A percentile compares a stretch with the other conserved stretches of the same genome.
Conservation (phyloP, 2,888 invertebrate genomes). For the Tenodera sinensis region DNA sequence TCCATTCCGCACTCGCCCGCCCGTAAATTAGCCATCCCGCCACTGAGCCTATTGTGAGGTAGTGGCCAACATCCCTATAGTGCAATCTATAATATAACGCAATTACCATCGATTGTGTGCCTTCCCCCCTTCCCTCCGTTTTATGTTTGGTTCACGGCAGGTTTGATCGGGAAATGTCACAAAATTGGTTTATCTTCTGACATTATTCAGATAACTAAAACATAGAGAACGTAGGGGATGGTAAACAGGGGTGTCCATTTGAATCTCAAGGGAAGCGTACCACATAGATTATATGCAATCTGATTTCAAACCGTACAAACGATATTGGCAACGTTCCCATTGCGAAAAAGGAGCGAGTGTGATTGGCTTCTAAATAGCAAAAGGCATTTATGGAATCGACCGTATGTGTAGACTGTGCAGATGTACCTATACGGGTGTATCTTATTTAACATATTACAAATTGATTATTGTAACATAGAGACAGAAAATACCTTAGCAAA, state of each 20-base stretch:
- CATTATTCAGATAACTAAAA: slow-evolving; percentile 18
- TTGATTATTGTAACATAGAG: too few species aligned
- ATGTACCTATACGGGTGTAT: too few species aligned
- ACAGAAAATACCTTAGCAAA: too few species aligned
- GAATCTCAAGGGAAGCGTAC: background rate
- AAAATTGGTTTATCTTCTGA: slow-evolving; percentile 17
- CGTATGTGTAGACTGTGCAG: too few species aligned
- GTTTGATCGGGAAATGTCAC: slow-evolving; percentile 18
- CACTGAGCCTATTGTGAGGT: slow-evolving; percentile 7
- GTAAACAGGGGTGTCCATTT: slow-evolving; percentile 14
- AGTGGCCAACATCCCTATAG: background rate
- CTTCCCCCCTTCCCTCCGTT: background rate
- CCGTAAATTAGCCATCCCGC: background rate
- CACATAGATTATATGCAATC: background rate
- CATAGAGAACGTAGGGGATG: background rate
- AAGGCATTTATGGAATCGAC: background rate
- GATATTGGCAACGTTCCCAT: background rate
- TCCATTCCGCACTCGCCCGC: background rate
- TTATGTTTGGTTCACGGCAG: slow-evolving; percentile 16
- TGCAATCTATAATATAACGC: slow-evolving; percentile 16
- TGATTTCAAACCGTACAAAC: background rate
- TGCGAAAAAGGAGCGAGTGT: background rate
- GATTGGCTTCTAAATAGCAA: background rate
- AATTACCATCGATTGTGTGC: slow-evolving; percentile 14
- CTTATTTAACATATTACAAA: too few species aligned